Conservation (phyloP, 2,888 invertebrate genomes). For the Amblyjoppa fuscipennis region DNA sequence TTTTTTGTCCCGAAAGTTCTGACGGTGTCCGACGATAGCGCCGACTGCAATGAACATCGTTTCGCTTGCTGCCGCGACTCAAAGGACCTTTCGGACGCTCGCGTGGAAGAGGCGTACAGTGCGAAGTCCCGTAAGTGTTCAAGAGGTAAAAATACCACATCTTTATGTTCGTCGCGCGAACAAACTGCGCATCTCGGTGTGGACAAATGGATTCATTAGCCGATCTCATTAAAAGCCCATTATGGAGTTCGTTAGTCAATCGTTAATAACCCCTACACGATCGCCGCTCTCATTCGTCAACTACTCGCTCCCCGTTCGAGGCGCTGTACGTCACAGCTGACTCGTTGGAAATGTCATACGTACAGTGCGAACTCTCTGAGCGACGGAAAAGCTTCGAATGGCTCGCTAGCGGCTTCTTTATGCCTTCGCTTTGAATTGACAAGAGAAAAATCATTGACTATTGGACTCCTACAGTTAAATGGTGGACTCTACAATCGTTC, state of each 20-base stretch:
- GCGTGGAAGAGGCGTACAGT: neutral
- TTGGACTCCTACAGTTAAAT: no score
- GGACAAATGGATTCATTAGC: neutral
- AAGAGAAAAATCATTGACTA: neutral
- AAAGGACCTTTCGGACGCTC: neutral
- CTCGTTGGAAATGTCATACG: neutral
- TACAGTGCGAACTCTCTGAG: neutral
- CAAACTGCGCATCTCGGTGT: no score
- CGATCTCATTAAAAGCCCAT: neutral
- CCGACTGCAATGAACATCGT: neutral
- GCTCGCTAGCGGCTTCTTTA: neutral
- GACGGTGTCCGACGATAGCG: neutral
- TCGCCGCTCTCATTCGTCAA: neutral
- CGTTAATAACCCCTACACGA: neutral
- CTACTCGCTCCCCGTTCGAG: neutral
- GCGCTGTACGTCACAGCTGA: neutral
- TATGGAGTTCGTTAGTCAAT: neutral
- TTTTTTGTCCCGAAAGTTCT: neutral
- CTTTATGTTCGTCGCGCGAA: neutral
- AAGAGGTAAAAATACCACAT: neutral
- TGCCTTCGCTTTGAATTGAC: neutral
- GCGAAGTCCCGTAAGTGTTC: neutral
- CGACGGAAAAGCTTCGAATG: neutral
- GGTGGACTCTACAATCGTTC: no score
- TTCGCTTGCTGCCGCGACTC: neutral